Evolutionary conservation across 2,888 invertebrate species (phyloP).

Genomic region (Pherbina coryleti): DNA sequence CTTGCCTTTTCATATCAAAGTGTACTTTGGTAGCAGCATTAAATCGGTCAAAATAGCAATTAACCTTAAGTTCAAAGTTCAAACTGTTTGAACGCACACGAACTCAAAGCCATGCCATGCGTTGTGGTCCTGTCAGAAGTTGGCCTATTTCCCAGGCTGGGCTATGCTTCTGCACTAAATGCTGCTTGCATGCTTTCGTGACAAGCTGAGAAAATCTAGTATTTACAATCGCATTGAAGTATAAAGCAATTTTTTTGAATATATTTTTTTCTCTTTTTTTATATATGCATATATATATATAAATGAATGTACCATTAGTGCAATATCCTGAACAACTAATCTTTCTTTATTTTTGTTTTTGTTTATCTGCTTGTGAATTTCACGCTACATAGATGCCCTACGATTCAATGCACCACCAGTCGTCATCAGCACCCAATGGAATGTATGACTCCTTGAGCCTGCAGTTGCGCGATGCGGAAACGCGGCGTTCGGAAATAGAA

Average conservation of each 20-base stretch:
- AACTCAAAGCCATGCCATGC: neutral
- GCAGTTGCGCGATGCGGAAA: constrained; percentile 84
- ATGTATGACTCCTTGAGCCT: constrained; percentile 76
- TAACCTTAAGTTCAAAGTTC: constrained; percentile 65
- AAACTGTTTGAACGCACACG: constrained; percentile 37
- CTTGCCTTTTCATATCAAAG: constrained; percentile 43
- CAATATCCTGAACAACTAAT: neutral
- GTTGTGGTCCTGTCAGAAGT: neutral
- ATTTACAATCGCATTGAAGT: neutral
- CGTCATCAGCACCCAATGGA: constrained; percentile 60
- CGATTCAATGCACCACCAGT: constrained; percentile 65
- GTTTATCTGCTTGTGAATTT: neutral
- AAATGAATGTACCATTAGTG: neutral
- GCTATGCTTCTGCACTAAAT: neutral
- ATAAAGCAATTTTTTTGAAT: neutral
- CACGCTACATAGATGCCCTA: constrained; percentile 58
- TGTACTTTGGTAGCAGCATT: constrained; percentile 24
- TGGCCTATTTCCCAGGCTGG: neutral
- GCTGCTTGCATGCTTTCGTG: neutral
- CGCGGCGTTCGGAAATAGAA: constrained; percentile 81
- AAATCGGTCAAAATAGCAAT: constrained; percentile 55
- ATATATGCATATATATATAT: no score
- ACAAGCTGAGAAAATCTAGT: neutral
- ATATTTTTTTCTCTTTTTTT: neutral
- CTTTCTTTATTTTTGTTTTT: neutral